Evolutionary conservation across 1,140 invertebrate genomes (phyloP).

Genomic region (Nephotettix cincticeps): DNA sequence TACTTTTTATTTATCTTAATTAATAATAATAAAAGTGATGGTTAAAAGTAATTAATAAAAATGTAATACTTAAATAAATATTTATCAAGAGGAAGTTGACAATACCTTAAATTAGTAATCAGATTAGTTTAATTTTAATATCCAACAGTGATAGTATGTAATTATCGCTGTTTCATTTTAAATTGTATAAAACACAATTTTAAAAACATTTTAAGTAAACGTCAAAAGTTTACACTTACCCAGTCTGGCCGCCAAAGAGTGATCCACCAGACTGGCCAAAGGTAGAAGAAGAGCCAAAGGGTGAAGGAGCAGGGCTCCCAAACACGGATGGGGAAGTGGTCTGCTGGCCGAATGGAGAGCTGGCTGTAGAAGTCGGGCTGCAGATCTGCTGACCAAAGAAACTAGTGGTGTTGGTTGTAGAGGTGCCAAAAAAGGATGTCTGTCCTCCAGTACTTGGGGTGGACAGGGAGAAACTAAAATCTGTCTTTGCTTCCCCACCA

Average conservation of each 20-base stretch:
- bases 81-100: too few relatives aligned
- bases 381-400: slow-evolving; percentile 24
- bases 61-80: too few relatives aligned
- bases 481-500: background rate
- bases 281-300: background rate
- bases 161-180: too few relatives aligned
- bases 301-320: background rate
- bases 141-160: too few relatives aligned
- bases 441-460: background rate
- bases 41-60: too few relatives aligned
- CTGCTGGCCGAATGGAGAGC: slow-evolving; percentile 36
- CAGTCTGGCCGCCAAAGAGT: background rate
- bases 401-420: slow-evolving; percentile 29
- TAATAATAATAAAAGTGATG: too few relatives aligned
- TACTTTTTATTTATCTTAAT: too few relatives aligned
- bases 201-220: too few relatives aligned
- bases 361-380: slow-evolving; percentile 24
- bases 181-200: too few relatives aligned
- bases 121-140: too few relatives aligned
- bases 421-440: slow-evolving; percentile 27
- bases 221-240: background rate
- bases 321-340: slow-evolving; percentile 5
- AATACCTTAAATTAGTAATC: too few relatives aligned
- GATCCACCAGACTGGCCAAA: slow-evolving; percentile 28
- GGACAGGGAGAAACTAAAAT: slow-evolving; percentile 19